Evolutionary conservation across 2,888 invertebrate species (phyloP).

Genomic region (Patella ulyssiponensis): DNA sequence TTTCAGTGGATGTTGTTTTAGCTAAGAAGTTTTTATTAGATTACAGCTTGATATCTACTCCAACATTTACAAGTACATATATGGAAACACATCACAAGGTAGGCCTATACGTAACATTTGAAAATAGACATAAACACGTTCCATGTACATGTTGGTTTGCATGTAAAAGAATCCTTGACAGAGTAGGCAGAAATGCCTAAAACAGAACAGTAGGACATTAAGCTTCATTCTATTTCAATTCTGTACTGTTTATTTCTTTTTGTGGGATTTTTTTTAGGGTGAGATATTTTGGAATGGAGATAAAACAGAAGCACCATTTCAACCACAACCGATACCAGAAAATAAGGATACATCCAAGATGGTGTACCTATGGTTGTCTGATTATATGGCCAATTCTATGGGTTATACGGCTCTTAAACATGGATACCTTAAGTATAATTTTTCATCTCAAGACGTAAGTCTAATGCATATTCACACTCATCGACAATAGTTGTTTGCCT

Average conservation of each 20-base stretch:
- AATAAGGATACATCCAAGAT: slow-evolving; percentile 37
- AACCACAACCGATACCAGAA: slow-evolving; percentile 38
- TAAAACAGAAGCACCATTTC: slow-evolving; percentile 41
- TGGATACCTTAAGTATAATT: slow-evolving; percentile 44
- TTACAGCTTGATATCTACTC: slow-evolving; percentile 43
- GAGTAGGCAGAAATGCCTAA: no score
- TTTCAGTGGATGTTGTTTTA: slow-evolving; percentile 41
- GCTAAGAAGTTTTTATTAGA: slow-evolving; percentile 48
- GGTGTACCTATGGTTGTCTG: slow-evolving; percentile 53
- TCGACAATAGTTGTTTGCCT: no score
- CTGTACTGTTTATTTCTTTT: not conserved
- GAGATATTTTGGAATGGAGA: slow-evolving; percentile 49
- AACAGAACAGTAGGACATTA: no score
- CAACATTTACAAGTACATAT: slow-evolving; percentile 38
- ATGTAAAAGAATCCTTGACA: no score
- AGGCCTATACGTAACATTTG: not conserved
- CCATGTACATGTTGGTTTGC: no score
- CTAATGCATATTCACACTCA: no score
- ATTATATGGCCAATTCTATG: slow-evolving; percentile 51
- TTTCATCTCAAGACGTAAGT: slow-evolving; percentile 52
- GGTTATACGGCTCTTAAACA: slow-evolving; percentile 47
- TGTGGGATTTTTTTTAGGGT: slow-evolving; percentile 37
- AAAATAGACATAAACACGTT: no score
- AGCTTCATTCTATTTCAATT: not conserved
- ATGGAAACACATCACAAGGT: slow-evolving; percentile 54